Base-by-base conservation (phyloP, 1,140 invertebrate species). In the Pseudachorutes palmiensis region DNA sequence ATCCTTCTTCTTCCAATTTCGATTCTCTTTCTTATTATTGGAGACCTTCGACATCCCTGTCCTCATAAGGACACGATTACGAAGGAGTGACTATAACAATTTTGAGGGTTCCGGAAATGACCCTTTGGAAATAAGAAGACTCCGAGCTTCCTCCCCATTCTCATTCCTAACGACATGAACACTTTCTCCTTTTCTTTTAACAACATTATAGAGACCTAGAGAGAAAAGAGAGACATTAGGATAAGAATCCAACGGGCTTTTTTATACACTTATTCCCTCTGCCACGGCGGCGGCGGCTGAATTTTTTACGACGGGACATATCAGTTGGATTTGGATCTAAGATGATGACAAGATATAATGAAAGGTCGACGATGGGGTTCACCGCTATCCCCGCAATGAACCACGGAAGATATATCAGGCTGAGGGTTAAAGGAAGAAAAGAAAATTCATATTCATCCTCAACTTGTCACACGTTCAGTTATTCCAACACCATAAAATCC, bases 51-150 rank as follows among this genome's bases (percentile, higher is more conserved):
- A 9, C 36, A 9, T 45, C 36, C 36, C 9, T 45, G 14, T 55
- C 55, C 62, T 60, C 61, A 59, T 60, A 68, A 64, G 33, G 51
- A 51, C 33, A 51, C 62, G 51, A 62, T 62, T 62, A 63, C 59
- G 41, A 59, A 64, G 67, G 67, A 68, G 67, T 58, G 67, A 60
- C 67, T 64, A 68, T 68, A 68, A 68, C 67, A 61, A 68, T 68
- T 68, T 68, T 32, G 61, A 64, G 51, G 32, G 59, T 24, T 55
- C 3, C 45, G 57, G 61, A 64, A 68, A 68, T 68, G 67, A 68
- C 67, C 67, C 67, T 60, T 60, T 60, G 14, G 48, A 32, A 32
- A 67, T 57, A 66, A 48, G 61, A 58, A 61, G 65, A 36, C 55
- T 57, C 58, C 49, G 5, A 9, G 36, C 5, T 5, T 5, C 51